Evolutionary conservation across 2,888 invertebrate species (phyloP).

Genomic region (Diarsia dahlii): DNA sequence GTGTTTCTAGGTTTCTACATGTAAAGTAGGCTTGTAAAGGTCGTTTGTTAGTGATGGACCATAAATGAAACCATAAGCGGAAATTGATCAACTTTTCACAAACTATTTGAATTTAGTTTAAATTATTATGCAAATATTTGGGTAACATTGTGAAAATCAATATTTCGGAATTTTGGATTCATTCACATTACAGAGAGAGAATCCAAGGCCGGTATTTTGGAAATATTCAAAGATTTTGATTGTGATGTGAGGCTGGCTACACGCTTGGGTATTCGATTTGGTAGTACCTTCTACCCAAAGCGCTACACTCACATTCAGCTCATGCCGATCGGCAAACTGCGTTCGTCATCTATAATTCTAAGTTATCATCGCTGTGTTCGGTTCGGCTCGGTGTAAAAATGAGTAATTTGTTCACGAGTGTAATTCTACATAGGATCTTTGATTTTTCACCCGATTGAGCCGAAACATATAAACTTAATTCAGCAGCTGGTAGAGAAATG

Average conservation of each 20-base stretch:
- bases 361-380: background rate
- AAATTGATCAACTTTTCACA: conserved; percentile 11
- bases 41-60: conserved; percentile 31
- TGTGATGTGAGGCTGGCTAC: background rate
- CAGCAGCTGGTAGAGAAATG: background rate
- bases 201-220: background rate
- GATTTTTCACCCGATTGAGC: background rate
- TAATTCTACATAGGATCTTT: too few species aligned
- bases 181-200: background rate
- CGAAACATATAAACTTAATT: background rate
- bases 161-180: background rate
- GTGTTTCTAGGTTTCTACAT: conserved; percentile 30
- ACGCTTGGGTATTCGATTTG: background rate
- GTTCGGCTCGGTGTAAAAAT: background rate
- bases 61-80: conserved; percentile 30
- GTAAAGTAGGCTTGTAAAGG: conserved; percentile 22
- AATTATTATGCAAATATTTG: background rate
- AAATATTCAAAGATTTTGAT: background rate
- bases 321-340: background rate
- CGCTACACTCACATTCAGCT: background rate
- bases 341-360: background rate
- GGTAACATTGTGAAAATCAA: too few species aligned
- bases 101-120: conserved; percentile 4
- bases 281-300: background rate
- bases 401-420: background rate